These are phyloP conservation scores for Bruchidius siliquastri DNA, from an alignment of 2,888 invertebrate species.

Conservation along the genomic window DNA sequence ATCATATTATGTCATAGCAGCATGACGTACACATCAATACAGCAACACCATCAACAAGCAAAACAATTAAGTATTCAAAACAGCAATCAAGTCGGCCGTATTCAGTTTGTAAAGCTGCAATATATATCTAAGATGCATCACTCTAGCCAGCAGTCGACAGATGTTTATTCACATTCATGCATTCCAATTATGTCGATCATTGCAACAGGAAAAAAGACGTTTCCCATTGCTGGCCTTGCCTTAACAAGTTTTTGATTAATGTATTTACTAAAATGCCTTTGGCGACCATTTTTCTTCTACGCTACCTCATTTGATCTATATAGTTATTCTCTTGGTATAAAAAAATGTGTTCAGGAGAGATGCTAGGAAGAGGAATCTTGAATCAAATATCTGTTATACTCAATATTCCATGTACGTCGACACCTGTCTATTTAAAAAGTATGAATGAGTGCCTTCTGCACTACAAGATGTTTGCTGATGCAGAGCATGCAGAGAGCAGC, in stretches of 20 bases:
- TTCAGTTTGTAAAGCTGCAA: not conserved
- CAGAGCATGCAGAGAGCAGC: too few species aligned
- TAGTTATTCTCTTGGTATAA: not conserved
- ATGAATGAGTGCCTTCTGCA: too few species aligned
- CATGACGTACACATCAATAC: constrained; percentile 14
- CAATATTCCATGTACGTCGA: too few species aligned
- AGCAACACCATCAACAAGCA: not conserved
- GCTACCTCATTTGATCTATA: not conserved
- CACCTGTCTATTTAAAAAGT: too few species aligned
- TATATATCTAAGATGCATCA: not conserved
- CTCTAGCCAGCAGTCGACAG: not conserved
- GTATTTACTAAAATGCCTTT: not conserved
- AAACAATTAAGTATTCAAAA: not conserved
- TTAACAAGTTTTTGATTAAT: not conserved
- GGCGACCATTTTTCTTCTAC: not conserved
- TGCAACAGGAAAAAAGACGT: not conserved
- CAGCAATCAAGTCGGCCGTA: not conserved
- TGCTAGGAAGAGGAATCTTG: too few species aligned
- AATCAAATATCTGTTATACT: too few species aligned
- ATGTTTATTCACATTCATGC: not conserved
- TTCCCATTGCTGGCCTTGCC: not conserved
- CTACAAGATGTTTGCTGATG: too few species aligned
- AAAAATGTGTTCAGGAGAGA: too few species aligned
- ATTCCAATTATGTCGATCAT: not conserved
- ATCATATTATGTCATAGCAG: constrained; percentile 41